These are phyloP conservation scores for Apostichopus leukothele DNA, from an alignment of 53 echinoderm and acorn worm genomes.

Conservation along the genomic window DNA sequence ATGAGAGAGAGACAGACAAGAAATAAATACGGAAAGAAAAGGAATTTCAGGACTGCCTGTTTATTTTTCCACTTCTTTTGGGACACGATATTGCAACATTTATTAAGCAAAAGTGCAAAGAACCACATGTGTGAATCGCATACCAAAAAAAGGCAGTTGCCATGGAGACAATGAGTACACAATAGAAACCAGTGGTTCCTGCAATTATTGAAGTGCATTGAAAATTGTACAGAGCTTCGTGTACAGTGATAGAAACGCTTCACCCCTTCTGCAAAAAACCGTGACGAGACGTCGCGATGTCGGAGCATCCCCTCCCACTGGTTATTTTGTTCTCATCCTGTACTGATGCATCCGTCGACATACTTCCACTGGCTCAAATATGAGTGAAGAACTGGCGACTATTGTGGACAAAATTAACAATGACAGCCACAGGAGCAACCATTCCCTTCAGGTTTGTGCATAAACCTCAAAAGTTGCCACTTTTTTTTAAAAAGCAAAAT, in stretches of 20 bases:
- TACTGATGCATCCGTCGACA: too few relatives aligned
- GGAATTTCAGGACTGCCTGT: constrained; percentile 39
- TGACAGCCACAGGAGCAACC: too few relatives aligned
- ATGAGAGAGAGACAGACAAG: too few relatives aligned
- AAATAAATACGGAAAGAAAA: not conserved
- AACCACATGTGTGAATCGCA: constrained; percentile 28
- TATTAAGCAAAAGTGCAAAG: constrained; percentile 53
- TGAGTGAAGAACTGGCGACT: too few relatives aligned
- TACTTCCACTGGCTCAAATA: not conserved
- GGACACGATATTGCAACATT: constrained; percentile 53
- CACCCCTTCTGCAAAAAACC: not conserved
- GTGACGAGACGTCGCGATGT: not conserved
- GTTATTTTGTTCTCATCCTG: not conserved
- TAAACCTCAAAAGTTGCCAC: too few relatives aligned
- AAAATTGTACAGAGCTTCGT: constrained; percentile 32
- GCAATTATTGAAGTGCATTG: constrained; percentile 2
- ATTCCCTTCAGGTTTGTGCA: too few relatives aligned
- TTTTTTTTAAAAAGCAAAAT: too few relatives aligned
- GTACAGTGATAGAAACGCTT: not conserved
- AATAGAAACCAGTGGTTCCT: constrained; percentile 7
- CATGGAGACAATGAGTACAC: constrained; percentile 20
- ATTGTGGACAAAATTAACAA: too few relatives aligned
- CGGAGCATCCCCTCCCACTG: not conserved
- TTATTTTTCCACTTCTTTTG: constrained; percentile 28
- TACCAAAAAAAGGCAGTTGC: constrained; percentile 28